These are phyloP conservation scores for Cactoblastis cactorum DNA, from an alignment of 2,888 invertebrate species.

Conservation along the genomic window DNA sequence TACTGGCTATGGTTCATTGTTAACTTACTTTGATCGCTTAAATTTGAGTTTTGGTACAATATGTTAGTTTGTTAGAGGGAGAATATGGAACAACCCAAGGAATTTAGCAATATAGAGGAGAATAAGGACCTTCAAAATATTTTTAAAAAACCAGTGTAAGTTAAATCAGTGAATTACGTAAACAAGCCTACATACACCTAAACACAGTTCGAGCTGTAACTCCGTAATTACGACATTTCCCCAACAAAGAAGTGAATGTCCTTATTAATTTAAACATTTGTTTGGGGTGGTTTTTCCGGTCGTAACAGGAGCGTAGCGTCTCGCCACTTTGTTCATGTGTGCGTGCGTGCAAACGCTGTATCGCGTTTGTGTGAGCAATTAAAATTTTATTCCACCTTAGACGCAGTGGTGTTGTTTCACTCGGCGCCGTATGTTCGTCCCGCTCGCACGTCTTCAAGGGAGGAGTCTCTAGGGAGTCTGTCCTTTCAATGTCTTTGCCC, in stretches of 20 bases:
- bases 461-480: slow-evolving; percentile 82
- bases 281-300: slow-evolving; percentile 70
- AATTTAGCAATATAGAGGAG: too few relatives aligned
- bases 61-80: too few relatives aligned
- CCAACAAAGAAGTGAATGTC: slow-evolving; percentile 60
- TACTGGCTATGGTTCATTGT: too few relatives aligned
- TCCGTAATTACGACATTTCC: slow-evolving; percentile 43
- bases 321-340: slow-evolving; percentile 50
- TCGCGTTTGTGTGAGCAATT: slow-evolving; percentile 72
- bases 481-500: slow-evolving; percentile 82
- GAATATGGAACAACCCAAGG: too few relatives aligned
- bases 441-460: slow-evolving; percentile 70
- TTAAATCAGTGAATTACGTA: slow-evolving; percentile 17
- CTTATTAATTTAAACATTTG: slow-evolving; percentile 72
- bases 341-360: slow-evolving; percentile 43
- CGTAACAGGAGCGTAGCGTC: slow-evolving; percentile 56
- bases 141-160: too few relatives aligned
- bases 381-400: slow-evolving; percentile 78
- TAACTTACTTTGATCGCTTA: too few relatives aligned
- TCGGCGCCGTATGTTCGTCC: slow-evolving; percentile 53
- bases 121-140: too few relatives aligned
- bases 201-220: slow-evolving; percentile 32
- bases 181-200: slow-evolving; percentile 32
- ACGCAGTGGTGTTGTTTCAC: slow-evolving; percentile 53
- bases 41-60: too few relatives aligned